These are phyloP conservation scores for Tragopan temminckii DNA, from an alignment of 2,797 vertebrate species.

Conservation along the genomic window DNA sequence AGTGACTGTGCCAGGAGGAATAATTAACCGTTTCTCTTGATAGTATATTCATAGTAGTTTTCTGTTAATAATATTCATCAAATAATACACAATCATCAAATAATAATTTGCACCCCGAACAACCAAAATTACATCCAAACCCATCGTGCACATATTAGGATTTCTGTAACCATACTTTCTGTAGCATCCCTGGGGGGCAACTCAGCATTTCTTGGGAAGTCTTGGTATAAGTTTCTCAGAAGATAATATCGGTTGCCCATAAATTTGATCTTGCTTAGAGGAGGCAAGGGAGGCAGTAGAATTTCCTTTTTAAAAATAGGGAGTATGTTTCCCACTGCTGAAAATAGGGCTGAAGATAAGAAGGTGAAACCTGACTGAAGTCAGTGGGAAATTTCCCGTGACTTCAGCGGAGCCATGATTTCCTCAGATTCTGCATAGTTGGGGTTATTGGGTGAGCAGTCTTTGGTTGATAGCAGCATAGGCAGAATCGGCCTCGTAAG, in stretches of 20 bases:
- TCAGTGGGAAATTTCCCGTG: neutral
- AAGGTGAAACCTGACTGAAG: neutral
- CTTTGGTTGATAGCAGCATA: neutral
- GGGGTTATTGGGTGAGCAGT: neutral
- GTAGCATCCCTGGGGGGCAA: neutral
- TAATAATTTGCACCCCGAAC: neutral
- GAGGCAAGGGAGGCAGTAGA: neutral
- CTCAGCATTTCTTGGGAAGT: neutral
- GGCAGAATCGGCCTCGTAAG: neutral
- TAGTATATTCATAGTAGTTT: neutral
- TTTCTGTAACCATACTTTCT: neutral
- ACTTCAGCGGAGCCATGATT: neutral
- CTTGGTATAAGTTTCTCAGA: neutral
- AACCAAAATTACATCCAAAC: neutral
- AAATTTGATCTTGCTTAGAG: neutral
- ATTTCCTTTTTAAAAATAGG: neutral
- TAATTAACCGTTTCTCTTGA: constrained; percentile 46
- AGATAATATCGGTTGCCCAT: neutral
- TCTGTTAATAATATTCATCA: constrained; percentile 17
- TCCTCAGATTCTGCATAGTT: rapidly evolving
- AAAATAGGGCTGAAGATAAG: constrained; percentile 23
- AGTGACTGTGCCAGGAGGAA: neutral
- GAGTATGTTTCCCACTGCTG: constrained; percentile 25
- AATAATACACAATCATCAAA: constrained; percentile 1
- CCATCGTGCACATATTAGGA: neutral